Percentiles rank a stretch among this genome's conserved stretches.
Evolutionary conservation across 2,888 invertebrate species (phyloP).

Genomic region (Actias luna): DNA sequence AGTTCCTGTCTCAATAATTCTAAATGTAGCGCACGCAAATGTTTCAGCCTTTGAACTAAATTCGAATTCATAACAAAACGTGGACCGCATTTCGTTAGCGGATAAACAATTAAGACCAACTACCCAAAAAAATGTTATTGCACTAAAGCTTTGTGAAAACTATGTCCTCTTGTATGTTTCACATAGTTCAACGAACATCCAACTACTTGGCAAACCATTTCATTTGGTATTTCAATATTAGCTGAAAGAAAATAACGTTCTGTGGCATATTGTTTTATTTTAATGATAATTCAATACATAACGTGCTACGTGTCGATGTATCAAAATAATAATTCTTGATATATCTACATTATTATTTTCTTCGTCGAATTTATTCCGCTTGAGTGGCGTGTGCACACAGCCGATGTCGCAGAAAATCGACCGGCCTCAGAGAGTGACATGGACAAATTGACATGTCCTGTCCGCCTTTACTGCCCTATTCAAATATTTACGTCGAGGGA

Average conservation of each 20-base stretch:
- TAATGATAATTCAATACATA: not conserved
- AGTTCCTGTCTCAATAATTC: not conserved
- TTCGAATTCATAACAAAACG: constrained; percentile 21
- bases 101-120: constrained; percentile 19
- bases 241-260: not conserved
- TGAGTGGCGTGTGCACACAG: not conserved
- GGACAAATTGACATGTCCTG: constrained; percentile 62
- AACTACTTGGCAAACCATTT: not conserved
- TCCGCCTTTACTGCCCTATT: constrained; percentile 27
- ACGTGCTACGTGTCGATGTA: not conserved
- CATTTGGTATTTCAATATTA: not conserved
- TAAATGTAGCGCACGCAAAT: constrained; percentile 1
- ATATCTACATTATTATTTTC: not conserved
- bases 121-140: constrained; percentile 15
- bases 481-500: constrained; percentile 18
- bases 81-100: constrained; percentile 19
- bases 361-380: not conserved
- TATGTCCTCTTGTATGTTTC: constrained; percentile 3
- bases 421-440: constrained; percentile 33
- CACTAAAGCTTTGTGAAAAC: constrained; percentile 17
- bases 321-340: not conserved
- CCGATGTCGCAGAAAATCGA: constrained; percentile 25
- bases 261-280: not conserved
- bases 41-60: not conserved
- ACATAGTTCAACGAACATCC: not conserved